A percentile compares a stretch with the other conserved stretches of the same genome.
These are phyloP conservation scores for Neotoxoptera formosana DNA, from an alignment of 1,140 invertebrate genomes.

Conservation along the genomic window DNA sequence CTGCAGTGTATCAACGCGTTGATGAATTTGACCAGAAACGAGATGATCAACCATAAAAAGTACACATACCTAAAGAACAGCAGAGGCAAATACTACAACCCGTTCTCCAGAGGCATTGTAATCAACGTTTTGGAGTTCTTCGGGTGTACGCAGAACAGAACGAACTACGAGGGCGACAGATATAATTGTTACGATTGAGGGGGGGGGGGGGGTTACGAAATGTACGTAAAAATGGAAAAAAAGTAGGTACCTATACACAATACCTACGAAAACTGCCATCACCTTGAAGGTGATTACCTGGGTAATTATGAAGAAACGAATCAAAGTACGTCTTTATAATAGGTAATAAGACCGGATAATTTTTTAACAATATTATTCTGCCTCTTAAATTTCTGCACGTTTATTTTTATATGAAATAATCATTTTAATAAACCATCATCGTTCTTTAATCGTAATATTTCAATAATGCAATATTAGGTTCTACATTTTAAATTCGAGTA, in stretches of 20 bases:
- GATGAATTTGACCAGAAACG: slow-evolving; percentile 92
- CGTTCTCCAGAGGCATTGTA: slow-evolving; percentile 84
- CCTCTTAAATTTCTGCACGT: neutral
- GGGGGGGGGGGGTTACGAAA: neutral
- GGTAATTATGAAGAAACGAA: neutral
- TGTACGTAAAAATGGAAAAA: neutral
- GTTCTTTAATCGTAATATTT: slow-evolving; percentile 7
- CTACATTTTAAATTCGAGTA: neutral
- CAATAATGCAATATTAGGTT: neutral
- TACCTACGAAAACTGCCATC: slow-evolving; percentile 5
- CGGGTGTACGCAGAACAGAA: slow-evolving; percentile 50
- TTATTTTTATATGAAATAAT: neutral
- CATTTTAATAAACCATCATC: neutral
- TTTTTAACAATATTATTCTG: neutral
- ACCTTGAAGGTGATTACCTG: neutral
- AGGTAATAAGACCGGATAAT: neutral
- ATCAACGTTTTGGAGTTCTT: slow-evolving; percentile 91
- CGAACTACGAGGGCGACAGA: neutral
- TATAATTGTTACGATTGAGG: slow-evolving; percentile 20
- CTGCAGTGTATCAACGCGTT: slow-evolving; percentile 84
- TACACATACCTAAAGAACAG: slow-evolving; percentile 89
- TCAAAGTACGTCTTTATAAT: neutral
- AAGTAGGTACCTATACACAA: neutral
- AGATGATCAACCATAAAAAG: slow-evolving; percentile 91
- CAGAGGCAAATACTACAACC: slow-evolving; percentile 85